Evolutionary conservation across 2,888 invertebrate species (phyloP), one percentile per base, ranked within the genome.

Genomic region (Brachylomia viminalis): DNA sequence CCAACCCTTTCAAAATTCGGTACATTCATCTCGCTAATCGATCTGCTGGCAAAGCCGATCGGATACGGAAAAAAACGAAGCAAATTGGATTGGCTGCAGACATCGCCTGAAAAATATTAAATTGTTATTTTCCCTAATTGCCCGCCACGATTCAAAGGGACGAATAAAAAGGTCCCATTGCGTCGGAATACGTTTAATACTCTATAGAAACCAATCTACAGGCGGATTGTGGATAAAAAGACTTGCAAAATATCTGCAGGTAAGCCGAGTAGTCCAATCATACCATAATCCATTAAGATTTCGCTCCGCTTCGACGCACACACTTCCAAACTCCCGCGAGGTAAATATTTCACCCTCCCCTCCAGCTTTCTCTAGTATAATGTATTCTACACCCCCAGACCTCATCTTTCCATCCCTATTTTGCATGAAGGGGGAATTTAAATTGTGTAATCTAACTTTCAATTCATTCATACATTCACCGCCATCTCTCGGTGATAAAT

Each of bases 381-480:
- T 96, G 92, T 96, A 96, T 95, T 95, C 95, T 90, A 88, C 91
- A 88, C 92, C 94, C 94, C 93, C 92, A 95, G 92, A 95, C 96
- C 96, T 96, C 96, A 96, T 95, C 96, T 95, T 95, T 95, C 92
- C 93, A 90, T 92, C 95, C 96, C 96, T 96, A 95, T 96, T 96
- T 96, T 96, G 96, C 96, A 96, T 96, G 94, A 95, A 95, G 95
- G 95, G 95, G 94, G 95, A 96, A 96, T 96, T 96, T 96, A 96
- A 96, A 96, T 96, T 96, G 95, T 96, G 95, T 96, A 96, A 96
- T 96, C 96, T 96, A 96, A 96, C 96, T 96, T 96, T 96, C 95
- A 96, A 96, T 96, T 96, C 96, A 96, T 96, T 96, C 96, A 96
- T 96, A 96, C 96, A 96, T 95, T 95, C 95, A 94, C 88, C 95